A percentile compares a stretch with the other conserved stretches of the same genome.
Conservation (phyloP, 2,888 invertebrate species). For the Eustalomyia histrio region DNA sequence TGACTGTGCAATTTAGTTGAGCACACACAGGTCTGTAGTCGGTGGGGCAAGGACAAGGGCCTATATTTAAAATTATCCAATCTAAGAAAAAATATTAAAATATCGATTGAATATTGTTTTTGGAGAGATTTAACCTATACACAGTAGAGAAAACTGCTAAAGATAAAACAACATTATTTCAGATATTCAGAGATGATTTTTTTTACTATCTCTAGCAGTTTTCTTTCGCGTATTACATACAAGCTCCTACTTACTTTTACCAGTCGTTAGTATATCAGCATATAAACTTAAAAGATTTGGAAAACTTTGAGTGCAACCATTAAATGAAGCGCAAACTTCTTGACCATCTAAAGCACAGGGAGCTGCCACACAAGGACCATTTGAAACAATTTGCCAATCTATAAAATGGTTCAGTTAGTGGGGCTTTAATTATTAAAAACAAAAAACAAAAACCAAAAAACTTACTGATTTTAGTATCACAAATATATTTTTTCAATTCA, state of each 20-base stretch:
- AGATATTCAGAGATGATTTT: too few species aligned
- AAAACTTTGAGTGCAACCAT: slow-evolving; percentile 11
- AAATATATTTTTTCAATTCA: slow-evolving; percentile 29
- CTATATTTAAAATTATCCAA: slow-evolving; percentile 42
- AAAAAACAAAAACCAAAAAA: slow-evolving; percentile 14
- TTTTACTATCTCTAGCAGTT: too few species aligned
- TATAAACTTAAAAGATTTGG: slow-evolving; percentile 32
- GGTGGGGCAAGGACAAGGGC: slow-evolving; percentile 26
- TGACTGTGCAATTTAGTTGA: slow-evolving; percentile 10
- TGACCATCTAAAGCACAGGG: slow-evolving; percentile 23
- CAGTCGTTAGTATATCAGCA: slow-evolving; percentile 14
- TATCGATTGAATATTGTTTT: neutral
- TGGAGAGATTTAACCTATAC: too few species aligned
- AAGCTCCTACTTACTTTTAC: slow-evolving; percentile 21
- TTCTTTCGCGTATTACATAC: neutral
- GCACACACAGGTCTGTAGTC: slow-evolving; percentile 46
- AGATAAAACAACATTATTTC: too few species aligned
- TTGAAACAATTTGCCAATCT: slow-evolving; percentile 47
- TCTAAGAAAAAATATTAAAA: slow-evolving; percentile 12
- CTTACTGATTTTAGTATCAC: slow-evolving; percentile 32
- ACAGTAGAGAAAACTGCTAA: too few species aligned
- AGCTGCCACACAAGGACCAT: slow-evolving; percentile 9
- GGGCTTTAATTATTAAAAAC: neutral
- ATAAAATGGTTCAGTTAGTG: neutral
- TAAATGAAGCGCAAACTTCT: slow-evolving; percentile 20